These are phyloP conservation scores for Thumatha senex DNA, from an alignment of 2,888 invertebrate species.

Conservation along the genomic window DNA sequence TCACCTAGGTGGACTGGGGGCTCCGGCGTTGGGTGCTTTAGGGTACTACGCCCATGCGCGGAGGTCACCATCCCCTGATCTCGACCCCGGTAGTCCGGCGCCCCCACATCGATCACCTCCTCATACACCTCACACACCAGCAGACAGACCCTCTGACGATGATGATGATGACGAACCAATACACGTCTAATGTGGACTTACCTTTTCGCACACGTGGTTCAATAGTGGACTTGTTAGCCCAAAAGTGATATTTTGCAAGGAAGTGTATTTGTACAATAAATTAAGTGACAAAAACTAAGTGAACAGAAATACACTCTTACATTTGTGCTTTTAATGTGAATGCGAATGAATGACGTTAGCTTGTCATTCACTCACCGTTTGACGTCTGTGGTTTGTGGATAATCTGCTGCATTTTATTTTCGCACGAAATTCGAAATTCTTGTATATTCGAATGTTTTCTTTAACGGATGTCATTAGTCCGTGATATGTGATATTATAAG, in stretches of 20 bases:
- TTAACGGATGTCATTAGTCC: slow-evolving; percentile 57
- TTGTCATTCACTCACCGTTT: slow-evolving; percentile 28
- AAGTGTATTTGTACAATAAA: slow-evolving; percentile 5
- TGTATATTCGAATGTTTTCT: slow-evolving; percentile 37
- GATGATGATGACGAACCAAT: slow-evolving; percentile 86
- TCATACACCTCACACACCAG: slow-evolving; percentile 49
- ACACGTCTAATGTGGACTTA: slow-evolving; percentile 76
- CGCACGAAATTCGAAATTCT: slow-evolving; percentile 23
- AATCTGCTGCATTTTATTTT: slow-evolving; percentile 27
- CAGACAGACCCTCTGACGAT: slow-evolving; percentile 72
- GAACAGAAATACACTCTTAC: slow-evolving; percentile 14
- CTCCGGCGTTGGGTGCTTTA: slow-evolving; percentile 85
- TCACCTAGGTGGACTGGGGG: slow-evolving; percentile 86
- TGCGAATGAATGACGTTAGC: slow-evolving; percentile 30
- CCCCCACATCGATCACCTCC: slow-evolving; percentile 77
- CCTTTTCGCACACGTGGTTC: slow-evolving; percentile 7
- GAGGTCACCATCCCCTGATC: slow-evolving; percentile 80
- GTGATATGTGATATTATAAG: slow-evolving; percentile 80
- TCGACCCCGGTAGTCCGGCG: slow-evolving; percentile 83
- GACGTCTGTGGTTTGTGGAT: slow-evolving; percentile 22
- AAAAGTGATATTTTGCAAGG: slow-evolving; percentile 4
- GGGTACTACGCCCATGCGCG: slow-evolving; percentile 79
- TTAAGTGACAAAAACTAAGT: slow-evolving; percentile 20
- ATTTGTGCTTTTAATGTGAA: slow-evolving; percentile 19
- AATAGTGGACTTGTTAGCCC: slow-evolving; percentile 4